Evolutionary conservation across 2,888 invertebrate species (phyloP), one percentile per base, ranked within the genome.

Genomic region (Subacronicta megacephala): DNA sequence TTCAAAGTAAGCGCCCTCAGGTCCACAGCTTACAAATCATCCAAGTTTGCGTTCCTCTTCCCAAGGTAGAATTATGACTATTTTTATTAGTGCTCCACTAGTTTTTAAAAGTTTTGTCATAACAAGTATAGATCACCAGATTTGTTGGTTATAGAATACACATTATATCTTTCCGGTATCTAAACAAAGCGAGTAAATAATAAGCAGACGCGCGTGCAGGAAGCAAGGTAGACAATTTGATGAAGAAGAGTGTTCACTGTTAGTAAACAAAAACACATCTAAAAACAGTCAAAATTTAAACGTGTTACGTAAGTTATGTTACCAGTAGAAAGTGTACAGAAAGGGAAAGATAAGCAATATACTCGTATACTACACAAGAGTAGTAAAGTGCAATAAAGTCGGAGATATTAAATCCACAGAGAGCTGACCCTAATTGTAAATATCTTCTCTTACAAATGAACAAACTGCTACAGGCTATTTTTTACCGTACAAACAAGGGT

Each of bases 361-460:
- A n/a, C n/a, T n/a, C n/a, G 18, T 55, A 17, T 59, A 59, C 56
- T 53, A 55, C 40, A 72, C 71, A 74, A 59, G 68, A 72, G 71
- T 74, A 75, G 58, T 50, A 80, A 80, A 73, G 69, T 69, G 71
- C 76, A 82, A 83, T 82, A 83, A 80, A 78, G 73, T 75, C 66
- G 68, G 75, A 65, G 68, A 72, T 73, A 76, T 75, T 77, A 75
- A 83, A 82, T 83, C 74, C 73, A 74, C 53, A 64, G 61, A 81
- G 82, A 80, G 55, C 72, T 74, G 75, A 82, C 86, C 86, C 86
- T 85, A 82, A 88, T 84, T 85, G 88, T 84, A 88, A 89, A 90
- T 84, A 88, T 82, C 80, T 78, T 75, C 81, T 75, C 72, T 78
- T 69, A 76, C 81, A 86, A 87, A 88, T 87, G 82, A 87, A 87